Percentiles rank a stretch among this genome's conserved stretches.
These are phyloP conservation scores for Saxidomus purpurata DNA, from an alignment of 1,140 invertebrate genomes.

Conservation along the genomic window DNA sequence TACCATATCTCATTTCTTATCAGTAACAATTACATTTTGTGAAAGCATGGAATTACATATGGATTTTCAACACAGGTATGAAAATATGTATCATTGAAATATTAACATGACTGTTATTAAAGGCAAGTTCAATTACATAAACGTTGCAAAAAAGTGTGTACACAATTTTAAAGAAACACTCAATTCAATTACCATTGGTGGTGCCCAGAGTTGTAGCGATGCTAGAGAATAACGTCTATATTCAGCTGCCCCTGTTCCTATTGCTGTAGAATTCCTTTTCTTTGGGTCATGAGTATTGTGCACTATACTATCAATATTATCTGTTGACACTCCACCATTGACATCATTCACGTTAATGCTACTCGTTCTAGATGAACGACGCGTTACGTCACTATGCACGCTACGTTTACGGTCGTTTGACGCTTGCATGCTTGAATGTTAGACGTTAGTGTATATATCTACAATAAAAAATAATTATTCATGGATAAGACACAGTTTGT, in stretches of 20 bases:
- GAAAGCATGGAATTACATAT: no score
- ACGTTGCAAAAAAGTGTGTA: no score
- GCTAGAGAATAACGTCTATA: conserved; percentile 27
- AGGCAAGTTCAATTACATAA: background rate
- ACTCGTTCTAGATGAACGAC: background rate
- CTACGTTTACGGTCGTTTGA: background rate
- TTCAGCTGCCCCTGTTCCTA: background rate
- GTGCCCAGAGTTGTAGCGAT: conserved; percentile 10
- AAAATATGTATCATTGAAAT: no score
- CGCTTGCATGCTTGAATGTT: background rate
- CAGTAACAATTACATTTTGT: no score
- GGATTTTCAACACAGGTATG: no score
- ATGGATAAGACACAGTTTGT: no score
- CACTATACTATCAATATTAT: background rate
- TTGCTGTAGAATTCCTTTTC: background rate
- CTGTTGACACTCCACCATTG: background rate
- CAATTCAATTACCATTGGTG: conserved; percentile 30
- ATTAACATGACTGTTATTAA: background rate
- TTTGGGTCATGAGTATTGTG: background rate
- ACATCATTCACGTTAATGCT: background rate
- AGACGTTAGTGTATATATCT: background rate
- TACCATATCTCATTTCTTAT: no score
- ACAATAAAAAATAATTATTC: no score
- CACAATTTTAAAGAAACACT: no score
- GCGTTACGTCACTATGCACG: background rate